Percentiles rank a stretch among this genome's conserved stretches.
phyloP scores from a whole-genome alignment of 2,888 invertebrate genomes.

The Pollenia angustigena region DNA sequence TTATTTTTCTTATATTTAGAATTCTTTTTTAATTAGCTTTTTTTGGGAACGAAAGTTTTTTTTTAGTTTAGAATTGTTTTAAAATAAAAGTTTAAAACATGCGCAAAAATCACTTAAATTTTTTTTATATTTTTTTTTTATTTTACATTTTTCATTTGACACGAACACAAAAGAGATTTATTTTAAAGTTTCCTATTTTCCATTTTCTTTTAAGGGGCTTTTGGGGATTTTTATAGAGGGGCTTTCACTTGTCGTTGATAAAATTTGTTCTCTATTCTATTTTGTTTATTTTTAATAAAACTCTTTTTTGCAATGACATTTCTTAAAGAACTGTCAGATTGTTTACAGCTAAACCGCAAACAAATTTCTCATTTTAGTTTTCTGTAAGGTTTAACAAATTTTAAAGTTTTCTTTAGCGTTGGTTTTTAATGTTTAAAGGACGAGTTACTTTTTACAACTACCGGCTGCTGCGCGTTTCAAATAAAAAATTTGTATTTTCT shows the following conservation, averaged over 20 bases:
- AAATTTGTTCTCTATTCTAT: slow-evolving; percentile 1
- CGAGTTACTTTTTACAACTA: slow-evolving; percentile 69
- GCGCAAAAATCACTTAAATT: slow-evolving; percentile 74
- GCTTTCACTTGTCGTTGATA: slow-evolving; percentile 32
- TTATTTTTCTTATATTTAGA: neutral
- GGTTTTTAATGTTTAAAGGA: slow-evolving; percentile 68
- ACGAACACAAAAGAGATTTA: slow-evolving; percentile 34
- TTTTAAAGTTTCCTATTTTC: slow-evolving; percentile 68
- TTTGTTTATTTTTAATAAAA: slow-evolving; percentile 62
- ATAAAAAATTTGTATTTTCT: slow-evolving; percentile 57
- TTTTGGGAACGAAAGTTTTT: slow-evolving; percentile 32
- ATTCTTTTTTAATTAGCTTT: slow-evolving; percentile 26
- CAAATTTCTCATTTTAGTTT: neutral
- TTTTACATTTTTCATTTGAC: slow-evolving; percentile 63
- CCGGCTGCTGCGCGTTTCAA: slow-evolving; percentile 59
- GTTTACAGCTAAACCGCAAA: neutral
- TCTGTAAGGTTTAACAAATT: too few relatives aligned
- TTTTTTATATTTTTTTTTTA: slow-evolving; percentile 47
- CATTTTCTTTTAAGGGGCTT: slow-evolving; percentile 49
- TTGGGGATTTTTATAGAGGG: slow-evolving; percentile 26
- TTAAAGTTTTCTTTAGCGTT: slow-evolving; percentile 32
- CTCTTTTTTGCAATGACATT: slow-evolving; percentile 66
- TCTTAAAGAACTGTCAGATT: slow-evolving; percentile 35
- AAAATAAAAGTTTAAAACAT: slow-evolving; percentile 72
- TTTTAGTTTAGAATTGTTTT: slow-evolving; percentile 46